These are phyloP conservation scores for Neotoxoptera formosana DNA, from an alignment of 1,140 invertebrate genomes.

Conservation along the genomic window DNA sequence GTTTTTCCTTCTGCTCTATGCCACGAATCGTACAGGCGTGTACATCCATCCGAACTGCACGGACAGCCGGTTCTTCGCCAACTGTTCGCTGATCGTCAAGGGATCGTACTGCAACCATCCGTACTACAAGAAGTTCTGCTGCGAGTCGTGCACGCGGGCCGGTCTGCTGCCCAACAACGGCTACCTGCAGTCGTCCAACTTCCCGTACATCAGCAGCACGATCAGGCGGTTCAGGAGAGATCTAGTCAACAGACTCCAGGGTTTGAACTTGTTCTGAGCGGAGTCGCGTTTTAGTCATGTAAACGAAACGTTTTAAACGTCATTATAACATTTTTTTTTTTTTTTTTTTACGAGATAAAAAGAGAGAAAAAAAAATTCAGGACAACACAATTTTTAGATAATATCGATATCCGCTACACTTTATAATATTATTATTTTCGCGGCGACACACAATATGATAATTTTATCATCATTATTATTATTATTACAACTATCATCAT, in stretches of 20 bases:
- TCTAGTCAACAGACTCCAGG: slow-evolving; percentile 54
- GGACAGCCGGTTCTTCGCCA: slow-evolving; percentile 88
- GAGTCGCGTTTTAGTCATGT: background rate
- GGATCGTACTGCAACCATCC: slow-evolving; percentile 83
- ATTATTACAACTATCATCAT: slow-evolving; percentile 29
- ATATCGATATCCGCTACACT: background rate
- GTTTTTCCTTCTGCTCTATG: background rate
- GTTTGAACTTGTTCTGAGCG: slow-evolving; percentile 46
- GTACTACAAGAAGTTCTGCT: slow-evolving; percentile 93
- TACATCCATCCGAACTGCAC: slow-evolving; percentile 80
- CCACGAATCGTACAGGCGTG: slow-evolving; percentile 69
- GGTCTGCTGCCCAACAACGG: slow-evolving; percentile 71
- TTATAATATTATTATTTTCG: background rate
- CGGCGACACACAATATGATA: background rate
- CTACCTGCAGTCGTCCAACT: slow-evolving; percentile 62
- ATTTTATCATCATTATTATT: slow-evolving; percentile 18
- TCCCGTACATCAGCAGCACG: background rate
- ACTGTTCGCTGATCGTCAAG: slow-evolving; percentile 84
- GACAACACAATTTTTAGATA: background rate
- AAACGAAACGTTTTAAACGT: background rate
- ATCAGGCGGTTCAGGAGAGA: slow-evolving; percentile 49
- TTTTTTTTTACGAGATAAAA: no score
- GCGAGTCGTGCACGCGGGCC: slow-evolving; percentile 85
- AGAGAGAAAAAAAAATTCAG: background rate
- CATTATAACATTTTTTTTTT: background rate